These are phyloP conservation scores for Atethmia centrago DNA, from an alignment of 2,888 invertebrate genomes.

Conservation along the genomic window DNA sequence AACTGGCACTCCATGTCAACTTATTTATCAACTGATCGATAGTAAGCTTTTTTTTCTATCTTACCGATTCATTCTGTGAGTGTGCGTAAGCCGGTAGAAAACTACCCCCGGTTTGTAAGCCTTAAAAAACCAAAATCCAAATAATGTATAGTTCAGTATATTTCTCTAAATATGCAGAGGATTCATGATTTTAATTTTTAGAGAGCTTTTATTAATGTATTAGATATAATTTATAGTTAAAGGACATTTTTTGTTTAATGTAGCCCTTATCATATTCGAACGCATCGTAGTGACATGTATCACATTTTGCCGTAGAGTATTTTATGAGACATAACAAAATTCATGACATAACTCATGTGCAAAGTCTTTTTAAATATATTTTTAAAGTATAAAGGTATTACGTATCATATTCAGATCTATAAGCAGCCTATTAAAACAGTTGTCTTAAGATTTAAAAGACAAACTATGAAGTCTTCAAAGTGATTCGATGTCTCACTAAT, in stretches of 20 bases:
- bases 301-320: conserved; percentile 7
- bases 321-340: conserved; percentile 11
- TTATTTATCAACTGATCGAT: too few relatives aligned
- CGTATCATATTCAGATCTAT: conserved; percentile 57
- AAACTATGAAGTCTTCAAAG: conserved; percentile 26
- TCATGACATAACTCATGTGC: not conserved
- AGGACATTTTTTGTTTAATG: not conserved
- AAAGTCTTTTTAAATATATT: conserved; percentile 20
- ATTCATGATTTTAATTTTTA: conserved; percentile 20
- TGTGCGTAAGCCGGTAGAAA: not conserved
- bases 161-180: conserved; percentile 23
- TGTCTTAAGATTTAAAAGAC: conserved; percentile 32
- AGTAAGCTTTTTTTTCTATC: too few relatives aligned
- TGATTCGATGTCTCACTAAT: conserved; percentile 51
- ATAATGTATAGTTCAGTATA: conserved; percentile 1
- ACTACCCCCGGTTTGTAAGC: not conserved
- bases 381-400: conserved; percentile 12
- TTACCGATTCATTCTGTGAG: not conserved
- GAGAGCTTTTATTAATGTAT: conserved; percentile 35
- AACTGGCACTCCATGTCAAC: not conserved
- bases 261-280: not conserved
- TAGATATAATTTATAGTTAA: not conserved
- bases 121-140: conserved; percentile 5
- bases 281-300: not conserved
- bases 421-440: conserved; percentile 50